Evolutionary conservation across 2,797 vertebrate genomes (phyloP).

Genomic region (Anabacerthia variegaticeps): DNA sequence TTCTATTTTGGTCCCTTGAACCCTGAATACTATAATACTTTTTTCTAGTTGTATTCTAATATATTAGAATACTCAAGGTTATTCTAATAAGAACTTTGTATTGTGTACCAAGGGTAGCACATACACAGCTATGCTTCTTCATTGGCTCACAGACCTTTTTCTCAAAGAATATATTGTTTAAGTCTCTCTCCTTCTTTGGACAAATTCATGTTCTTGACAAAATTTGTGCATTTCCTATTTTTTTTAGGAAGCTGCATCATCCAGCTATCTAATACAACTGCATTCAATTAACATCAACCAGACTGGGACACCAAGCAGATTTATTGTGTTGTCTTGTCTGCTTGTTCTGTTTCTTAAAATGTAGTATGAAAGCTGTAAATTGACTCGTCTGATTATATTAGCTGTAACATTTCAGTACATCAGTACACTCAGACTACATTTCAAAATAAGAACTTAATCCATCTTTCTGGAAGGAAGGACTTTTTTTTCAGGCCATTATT

Average conservation of each 20-base stretch:
- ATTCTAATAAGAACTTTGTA: background rate
- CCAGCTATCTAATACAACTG: constrained; percentile 11
- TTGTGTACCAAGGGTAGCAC: background rate
- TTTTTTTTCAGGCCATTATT: background rate
- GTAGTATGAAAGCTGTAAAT: constrained; percentile 66
- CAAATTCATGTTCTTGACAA: constrained; percentile 8
- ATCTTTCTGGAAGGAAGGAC: constrained; percentile 1
- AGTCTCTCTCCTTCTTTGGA: background rate
- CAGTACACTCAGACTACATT: constrained; percentile 33
- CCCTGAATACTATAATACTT: background rate
- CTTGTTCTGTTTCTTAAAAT: constrained; percentile 58
- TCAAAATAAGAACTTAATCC: constrained; percentile 36
- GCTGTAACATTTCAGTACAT: constrained; percentile 45
- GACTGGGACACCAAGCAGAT: constrained; percentile 20
- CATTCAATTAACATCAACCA: constrained; percentile 53
- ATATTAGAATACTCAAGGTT: background rate
- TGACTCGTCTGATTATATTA: constrained; percentile 65
- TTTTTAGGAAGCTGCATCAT: constrained; percentile 16
- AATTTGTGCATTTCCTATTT: background rate
- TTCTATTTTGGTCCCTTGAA: background rate
- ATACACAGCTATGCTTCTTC: background rate
- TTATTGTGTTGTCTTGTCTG: constrained; percentile 43
- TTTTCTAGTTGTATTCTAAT: background rate
- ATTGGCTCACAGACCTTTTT: background rate
- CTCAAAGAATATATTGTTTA: background rate